Conservation (phyloP, 2,797 vertebrate species). For the Amazona finschi region DNA sequence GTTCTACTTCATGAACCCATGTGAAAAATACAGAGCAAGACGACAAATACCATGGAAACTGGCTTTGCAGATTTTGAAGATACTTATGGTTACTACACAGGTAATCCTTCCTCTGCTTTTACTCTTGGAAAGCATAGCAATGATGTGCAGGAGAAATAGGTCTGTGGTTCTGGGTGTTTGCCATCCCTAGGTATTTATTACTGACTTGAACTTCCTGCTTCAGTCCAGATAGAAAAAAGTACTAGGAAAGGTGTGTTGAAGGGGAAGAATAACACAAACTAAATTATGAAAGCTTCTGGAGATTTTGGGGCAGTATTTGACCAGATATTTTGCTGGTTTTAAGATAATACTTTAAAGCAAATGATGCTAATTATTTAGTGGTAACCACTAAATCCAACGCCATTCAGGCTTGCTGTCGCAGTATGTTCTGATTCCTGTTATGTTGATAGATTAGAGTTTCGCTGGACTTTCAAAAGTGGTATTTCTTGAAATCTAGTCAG, state of each 20-base stretch:
- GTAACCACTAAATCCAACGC: rapidly evolving
- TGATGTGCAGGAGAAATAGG: not conserved
- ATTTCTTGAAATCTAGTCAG: not conserved
- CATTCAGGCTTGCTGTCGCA: not conserved
- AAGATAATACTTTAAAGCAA: not conserved
- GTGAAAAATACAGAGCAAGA: conserved; percentile 93
- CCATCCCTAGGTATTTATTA: not conserved
- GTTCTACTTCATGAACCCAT: conserved; percentile 98
- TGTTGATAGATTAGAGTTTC: not conserved
- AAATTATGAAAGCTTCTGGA: not conserved
- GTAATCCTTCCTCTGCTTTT: conserved; percentile 68
- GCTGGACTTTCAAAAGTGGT: not conserved
- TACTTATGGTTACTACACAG: conserved; percentile 94
- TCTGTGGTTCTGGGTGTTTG: not conserved
- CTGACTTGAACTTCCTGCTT: not conserved
- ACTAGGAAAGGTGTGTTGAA: not conserved
- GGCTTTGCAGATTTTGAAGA: conserved; percentile 94
- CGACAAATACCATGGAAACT: conserved; percentile 92
- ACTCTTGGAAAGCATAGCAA: not conserved
- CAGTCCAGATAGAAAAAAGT: not conserved
- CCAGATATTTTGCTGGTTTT: not conserved
- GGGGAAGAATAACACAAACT: not conserved
- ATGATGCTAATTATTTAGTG: not conserved
- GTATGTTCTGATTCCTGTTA: not conserved
- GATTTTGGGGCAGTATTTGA: not conserved